Base-by-base conservation (phyloP, 2,797 vertebrate species). In the Eulemur rubriventer region DNA sequence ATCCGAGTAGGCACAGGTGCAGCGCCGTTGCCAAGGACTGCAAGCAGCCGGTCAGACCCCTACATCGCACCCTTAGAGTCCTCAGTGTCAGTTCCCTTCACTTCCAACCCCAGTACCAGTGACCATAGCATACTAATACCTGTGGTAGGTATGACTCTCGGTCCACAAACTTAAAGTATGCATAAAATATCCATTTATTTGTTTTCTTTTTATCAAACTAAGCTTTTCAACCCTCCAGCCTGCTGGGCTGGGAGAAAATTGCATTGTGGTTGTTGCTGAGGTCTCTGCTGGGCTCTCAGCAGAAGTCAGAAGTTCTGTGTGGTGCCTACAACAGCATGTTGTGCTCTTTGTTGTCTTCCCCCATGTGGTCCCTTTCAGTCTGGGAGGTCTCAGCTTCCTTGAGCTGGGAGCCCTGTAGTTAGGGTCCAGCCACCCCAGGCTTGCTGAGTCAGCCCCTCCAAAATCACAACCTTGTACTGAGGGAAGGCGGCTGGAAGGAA, bases 141-240 rank as follows among this genome's bases (percentile, higher is more conserved):
- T 26, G 0, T 18, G 24, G 26, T 17, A 46, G n/a, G 24, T n/a
- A 6, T 18, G 28, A 30, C 10, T 22, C 7, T 63, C 41, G 67
- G 33, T 30, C 65, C 59, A 52, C 43, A 80, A 85, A 89, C 28
- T 50, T n/a, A 48, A n/a, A 28, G 28, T 52, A 16, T 57, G 46
- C 65, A 48, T 50, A 59, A 79, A 93, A 52, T 16, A 26, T 9
- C 6, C 11, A 59, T 50, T 65, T 91, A 52, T 79, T 48, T 55
- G 30, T 55, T 79, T 88, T 48, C 61, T 65, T 92, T 61, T 61
- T 52, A 26, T 65, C 70, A 91, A 13, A 79, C 14, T 7, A 59
- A 67, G 46, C 12, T n/a, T 73, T 41, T 28, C 65, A 41, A 70
- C 38, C 10, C 48, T 70, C 35, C 10, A 55, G 63, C 4, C 63